Percentiles rank a stretch among this genome's conserved stretches.
These are phyloP conservation scores for Ceratosolen solmsi DNA, from an alignment of 1,140 invertebrate species.

Conservation along the genomic window DNA sequence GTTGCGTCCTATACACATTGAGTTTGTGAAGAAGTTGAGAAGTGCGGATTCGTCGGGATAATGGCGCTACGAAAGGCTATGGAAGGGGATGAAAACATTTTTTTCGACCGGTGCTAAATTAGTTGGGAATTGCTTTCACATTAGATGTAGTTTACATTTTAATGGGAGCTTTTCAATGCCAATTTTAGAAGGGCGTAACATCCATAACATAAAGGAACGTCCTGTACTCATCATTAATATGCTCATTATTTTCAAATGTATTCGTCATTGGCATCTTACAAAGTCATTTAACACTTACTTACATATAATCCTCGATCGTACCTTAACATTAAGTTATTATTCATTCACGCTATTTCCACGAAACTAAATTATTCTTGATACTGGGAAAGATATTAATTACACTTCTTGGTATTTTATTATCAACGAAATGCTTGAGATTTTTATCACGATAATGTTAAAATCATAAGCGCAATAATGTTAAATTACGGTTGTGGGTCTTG, in stretches of 20 bases:
- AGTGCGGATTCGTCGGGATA: not conserved
- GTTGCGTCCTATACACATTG: conserved; percentile 1
- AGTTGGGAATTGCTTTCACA: conserved; percentile 4
- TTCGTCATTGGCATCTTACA: not conserved
- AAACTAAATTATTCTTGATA: too few relatives aligned
- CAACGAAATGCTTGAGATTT: too few relatives aligned
- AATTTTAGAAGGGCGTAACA: not conserved
- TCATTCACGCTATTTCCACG: not conserved
- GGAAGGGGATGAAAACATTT: conserved; percentile 2
- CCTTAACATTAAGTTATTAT: not conserved
- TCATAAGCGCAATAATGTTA: too few relatives aligned
- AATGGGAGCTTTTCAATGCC: conserved; percentile 17
- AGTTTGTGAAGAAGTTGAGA: conserved; percentile 1
- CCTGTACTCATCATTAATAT: not conserved
- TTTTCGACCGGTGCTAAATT: not conserved
- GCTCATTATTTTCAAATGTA: not conserved
- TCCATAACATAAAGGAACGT: too few relatives aligned
- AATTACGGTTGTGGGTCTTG: too few relatives aligned
- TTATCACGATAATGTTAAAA: too few relatives aligned
- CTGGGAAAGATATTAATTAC: too few relatives aligned
- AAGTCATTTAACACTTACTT: too few relatives aligned
- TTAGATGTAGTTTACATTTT: conserved; percentile 33
- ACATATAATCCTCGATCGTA: too few relatives aligned
- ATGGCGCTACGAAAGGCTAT: too few relatives aligned
- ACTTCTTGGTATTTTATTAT: too few relatives aligned